Percentiles rank a stretch among this genome's conserved stretches.
These are phyloP conservation scores for Eupithecia tripunctaria DNA, from an alignment of 2,888 invertebrate species.

Conservation along the genomic window DNA sequence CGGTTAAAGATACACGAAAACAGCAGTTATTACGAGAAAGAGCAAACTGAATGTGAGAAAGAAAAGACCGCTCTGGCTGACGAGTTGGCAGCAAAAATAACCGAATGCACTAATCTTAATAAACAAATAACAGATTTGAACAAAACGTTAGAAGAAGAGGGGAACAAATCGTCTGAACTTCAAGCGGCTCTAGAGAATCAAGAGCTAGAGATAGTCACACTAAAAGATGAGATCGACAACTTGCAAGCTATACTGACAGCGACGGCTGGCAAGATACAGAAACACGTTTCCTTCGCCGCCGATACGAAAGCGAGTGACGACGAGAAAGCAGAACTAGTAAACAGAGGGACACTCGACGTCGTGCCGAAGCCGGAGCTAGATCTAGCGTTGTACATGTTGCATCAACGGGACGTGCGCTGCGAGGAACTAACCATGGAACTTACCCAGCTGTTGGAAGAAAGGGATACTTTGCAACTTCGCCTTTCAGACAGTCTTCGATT, in stretches of 20 bases:
- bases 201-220: constrained; percentile 88
- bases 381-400: constrained; percentile 92
- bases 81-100: constrained; percentile 72
- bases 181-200: constrained; percentile 87
- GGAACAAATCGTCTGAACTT: constrained; percentile 83
- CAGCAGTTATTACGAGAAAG: constrained; percentile 62
- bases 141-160: constrained; percentile 80
- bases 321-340: constrained; percentile 45
- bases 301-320: constrained; percentile 69
- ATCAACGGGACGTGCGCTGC: constrained; percentile 93
- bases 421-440: constrained; percentile 94
- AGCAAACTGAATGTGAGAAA: constrained; percentile 57
- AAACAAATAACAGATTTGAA: constrained; percentile 82
- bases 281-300: constrained; percentile 78
- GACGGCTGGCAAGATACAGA: constrained; percentile 70
- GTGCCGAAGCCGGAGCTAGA: constrained; percentile 88
- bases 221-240: constrained; percentile 86
- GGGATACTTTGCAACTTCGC: constrained; percentile 92
- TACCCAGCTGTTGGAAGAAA: constrained; percentile 92
- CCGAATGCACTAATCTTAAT: constrained; percentile 79
- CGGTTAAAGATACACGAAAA: constrained; percentile 82
- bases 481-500: constrained; percentile 91
- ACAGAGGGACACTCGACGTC: constrained; percentile 68
- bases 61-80: constrained; percentile 64
- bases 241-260: constrained; percentile 64